These are phyloP conservation scores for Anser brachyrhynchus DNA, from an alignment of 2,113 vertebrate genomes.

Conservation along the genomic window DNA sequence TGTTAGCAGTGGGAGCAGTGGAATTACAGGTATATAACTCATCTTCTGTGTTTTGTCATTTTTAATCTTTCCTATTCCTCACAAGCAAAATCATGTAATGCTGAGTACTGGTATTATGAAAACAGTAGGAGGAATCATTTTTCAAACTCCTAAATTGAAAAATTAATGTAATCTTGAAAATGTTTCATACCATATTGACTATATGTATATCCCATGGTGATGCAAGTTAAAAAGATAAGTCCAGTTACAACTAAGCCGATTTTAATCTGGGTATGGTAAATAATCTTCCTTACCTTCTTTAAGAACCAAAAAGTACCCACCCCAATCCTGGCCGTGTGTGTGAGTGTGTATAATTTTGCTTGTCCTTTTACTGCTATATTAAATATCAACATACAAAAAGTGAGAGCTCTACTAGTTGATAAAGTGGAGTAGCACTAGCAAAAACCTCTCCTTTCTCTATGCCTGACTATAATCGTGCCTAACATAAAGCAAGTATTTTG, in stretches of 20 bases:
- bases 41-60: background rate
- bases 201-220: background rate
- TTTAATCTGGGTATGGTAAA: background rate
- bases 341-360: background rate
- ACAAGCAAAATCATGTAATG: background rate
- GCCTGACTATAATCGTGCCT: background rate
- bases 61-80: background rate
- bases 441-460: background rate
- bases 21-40: background rate
- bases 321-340: background rate
- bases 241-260: background rate
- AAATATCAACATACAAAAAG: background rate
- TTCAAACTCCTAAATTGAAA: background rate
- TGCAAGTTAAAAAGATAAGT: background rate
- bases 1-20: background rate
- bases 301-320: background rate
- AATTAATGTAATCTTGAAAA: background rate
- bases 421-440: background rate
- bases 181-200: background rate
- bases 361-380: background rate
- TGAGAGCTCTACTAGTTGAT: background rate
- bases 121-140: background rate
- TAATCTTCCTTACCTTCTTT: background rate
- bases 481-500: background rate
- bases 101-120: background rate